These are phyloP conservation scores for Cephalotes varians DNA, from an alignment of 2,888 invertebrate species.

Conservation along the genomic window DNA sequence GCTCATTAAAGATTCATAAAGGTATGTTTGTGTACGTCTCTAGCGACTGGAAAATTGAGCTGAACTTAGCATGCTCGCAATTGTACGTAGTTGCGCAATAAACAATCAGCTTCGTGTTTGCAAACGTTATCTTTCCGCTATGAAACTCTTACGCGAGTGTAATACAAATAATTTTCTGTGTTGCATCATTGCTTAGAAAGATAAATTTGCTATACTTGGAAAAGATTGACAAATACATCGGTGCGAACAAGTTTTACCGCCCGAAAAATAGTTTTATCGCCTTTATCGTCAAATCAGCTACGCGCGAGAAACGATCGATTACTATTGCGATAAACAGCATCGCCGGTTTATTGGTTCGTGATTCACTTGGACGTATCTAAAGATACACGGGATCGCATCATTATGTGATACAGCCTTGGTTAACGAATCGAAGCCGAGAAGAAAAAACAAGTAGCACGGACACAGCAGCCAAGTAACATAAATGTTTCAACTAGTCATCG, in stretches of 20 bases:
- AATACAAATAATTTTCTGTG: neutral
- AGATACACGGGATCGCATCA: constrained; percentile 50
- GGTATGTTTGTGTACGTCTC: constrained; percentile 10
- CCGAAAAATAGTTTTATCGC: neutral
- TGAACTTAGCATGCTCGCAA: constrained; percentile 8
- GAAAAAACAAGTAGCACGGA: constrained; percentile 13
- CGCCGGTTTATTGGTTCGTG: constrained; percentile 7
- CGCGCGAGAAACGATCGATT: constrained; percentile 5
- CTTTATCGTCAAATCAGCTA: neutral
- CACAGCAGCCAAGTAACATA: constrained; percentile 56
- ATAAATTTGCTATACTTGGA: neutral
- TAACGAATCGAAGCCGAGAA: constrained; percentile 37
- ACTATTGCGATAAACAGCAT: neutral
- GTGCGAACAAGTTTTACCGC: neutral
- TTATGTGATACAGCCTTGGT: constrained; percentile 48
- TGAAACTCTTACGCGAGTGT: neutral
- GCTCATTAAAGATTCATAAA: constrained; percentile 28
- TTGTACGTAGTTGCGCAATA: constrained; percentile 2
- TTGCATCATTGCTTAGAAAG: neutral
- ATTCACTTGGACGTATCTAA: constrained; percentile 8
- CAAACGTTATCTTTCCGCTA: constrained; percentile 1
- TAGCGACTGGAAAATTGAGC: constrained; percentile 29
- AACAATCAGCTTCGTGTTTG: constrained; percentile 1
- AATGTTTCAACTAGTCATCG: constrained; percentile 75
- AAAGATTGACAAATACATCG: neutral